Conservation (phyloP, 2,888 invertebrate genomes). For the Ennomos erosarius region DNA sequence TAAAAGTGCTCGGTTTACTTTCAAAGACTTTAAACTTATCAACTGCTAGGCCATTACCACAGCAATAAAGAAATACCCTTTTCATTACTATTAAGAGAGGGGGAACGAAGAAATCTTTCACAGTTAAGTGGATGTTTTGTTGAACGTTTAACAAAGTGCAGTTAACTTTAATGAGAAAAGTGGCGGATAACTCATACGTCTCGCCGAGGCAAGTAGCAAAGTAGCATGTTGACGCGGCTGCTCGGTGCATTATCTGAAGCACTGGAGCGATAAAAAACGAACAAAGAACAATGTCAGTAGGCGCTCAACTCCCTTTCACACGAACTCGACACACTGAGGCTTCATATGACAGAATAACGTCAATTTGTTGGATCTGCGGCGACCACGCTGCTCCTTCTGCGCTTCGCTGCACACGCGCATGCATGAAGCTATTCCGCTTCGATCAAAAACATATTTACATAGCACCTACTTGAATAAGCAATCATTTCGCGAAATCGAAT, state of each 20-base stretch:
- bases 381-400: conserved; percentile 57
- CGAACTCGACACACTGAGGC: conserved; percentile 66
- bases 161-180: conserved; percentile 76
- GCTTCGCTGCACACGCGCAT: conserved; percentile 59
- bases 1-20: conserved; percentile 22
- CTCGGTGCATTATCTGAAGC: conserved; percentile 76
- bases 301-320: conserved; percentile 79
- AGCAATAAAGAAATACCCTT: conserved; percentile 39
- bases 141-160: conserved; percentile 61
- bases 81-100: conserved; percentile 42
- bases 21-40: conserved; percentile 30
- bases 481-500: conserved; percentile 69
- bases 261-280: conserved; percentile 81
- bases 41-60: conserved; percentile 31
- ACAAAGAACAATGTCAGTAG: conserved; percentile 83
- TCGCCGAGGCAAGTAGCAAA: conserved; percentile 56
- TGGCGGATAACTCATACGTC: conserved; percentile 75
- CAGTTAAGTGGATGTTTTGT: conserved; percentile 65
- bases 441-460: conserved; percentile 69
- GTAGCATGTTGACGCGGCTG: conserved; percentile 57
- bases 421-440: conserved; percentile 62
- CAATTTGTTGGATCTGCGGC: conserved; percentile 61
- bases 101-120: conserved; percentile 61
- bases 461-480: conserved; percentile 65
- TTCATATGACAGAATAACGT: conserved; percentile 77